Base-by-base conservation (phyloP, 2,888 invertebrate genomes). In the Oxycera nigricornis region DNA sequence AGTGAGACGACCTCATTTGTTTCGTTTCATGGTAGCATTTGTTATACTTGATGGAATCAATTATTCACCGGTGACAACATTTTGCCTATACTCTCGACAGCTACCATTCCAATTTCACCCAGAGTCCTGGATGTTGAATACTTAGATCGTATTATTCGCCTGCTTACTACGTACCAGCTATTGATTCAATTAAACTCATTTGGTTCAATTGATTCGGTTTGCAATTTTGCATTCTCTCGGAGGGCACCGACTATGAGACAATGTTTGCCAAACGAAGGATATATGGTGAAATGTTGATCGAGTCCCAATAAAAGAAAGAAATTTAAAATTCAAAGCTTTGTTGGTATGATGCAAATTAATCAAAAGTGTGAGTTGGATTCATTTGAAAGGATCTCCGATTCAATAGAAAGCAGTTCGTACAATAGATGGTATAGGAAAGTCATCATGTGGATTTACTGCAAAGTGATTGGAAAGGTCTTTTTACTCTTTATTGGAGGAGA, bases 121-220 rank as follows among this genome's bases (percentile, higher is more conserved):
- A n/a, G n/a, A n/a, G n/a, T n/a, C 46, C 17, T 46, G 6, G 46
- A 46, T 14, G 3, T 17, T 14, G 3, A 3, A 46, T 17, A 7
- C 9, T 17, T 3, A 31, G 61, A 31, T 61, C 31, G 31, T 14
- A 61, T 61, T 31, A 20, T 61, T 61, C 61, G 61, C n/a, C 24
- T 30, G 31, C 55, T 28, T 52, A 31, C 31, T 70, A 70, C 31
- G 59, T 61, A 22, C 28, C 28, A 22, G 41, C 61, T 74, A 74
- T 74, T 74, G 74, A 74, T 74, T 74, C 70, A 74, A 74, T 74
- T 74, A 74, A 72, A 74, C 74, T 74, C 74, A 74, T 70, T 74
- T 74, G 65, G 30, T 59, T 72, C 61, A 61, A 74, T 70, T 70
- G 61, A 72, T 74, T 74, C 57, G 57, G 35, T 57, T 72, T 46